A percentile compares a stretch with the other conserved stretches of the same genome.
phyloP scores from a whole-genome alignment of 53 echinoderm and acorn worm species.

The Henricia sp. region DNA sequence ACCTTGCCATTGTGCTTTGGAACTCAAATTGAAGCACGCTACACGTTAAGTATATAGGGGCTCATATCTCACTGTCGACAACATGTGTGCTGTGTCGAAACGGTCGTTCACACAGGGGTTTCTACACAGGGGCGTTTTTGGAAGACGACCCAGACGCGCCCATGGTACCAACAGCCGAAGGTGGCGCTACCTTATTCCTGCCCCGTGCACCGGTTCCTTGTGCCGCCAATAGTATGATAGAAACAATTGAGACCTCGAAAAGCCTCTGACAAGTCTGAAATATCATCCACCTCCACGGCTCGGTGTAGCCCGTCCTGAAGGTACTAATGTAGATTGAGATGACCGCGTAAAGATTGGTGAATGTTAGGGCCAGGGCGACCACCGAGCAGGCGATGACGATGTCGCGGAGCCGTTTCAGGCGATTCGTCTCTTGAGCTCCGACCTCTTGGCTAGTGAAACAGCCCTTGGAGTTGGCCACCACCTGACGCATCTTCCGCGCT shows the following conservation, averaged over 20 bases:
- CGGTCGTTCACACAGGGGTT: not conserved
- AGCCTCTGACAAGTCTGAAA: constrained; percentile 70
- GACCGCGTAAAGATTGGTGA: constrained; percentile 70
- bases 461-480: constrained; percentile 57
- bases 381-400: constrained; percentile 70
- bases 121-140: constrained; percentile 13
- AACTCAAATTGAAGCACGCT: too few species aligned
- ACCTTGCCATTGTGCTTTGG: too few species aligned
- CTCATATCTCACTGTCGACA: too few species aligned
- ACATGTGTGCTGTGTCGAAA: too few species aligned
- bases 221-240: constrained; percentile 66
- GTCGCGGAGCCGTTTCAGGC: constrained; percentile 59
- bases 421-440: constrained; percentile 31
- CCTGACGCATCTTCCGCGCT: constrained; percentile 75
- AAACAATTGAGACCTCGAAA: constrained; percentile 64
- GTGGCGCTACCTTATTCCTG: constrained; percentile 27
- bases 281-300: constrained; percentile 68
- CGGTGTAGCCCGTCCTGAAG: constrained; percentile 51
- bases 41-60: too few species aligned
- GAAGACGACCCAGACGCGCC: not conserved
- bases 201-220: constrained; percentile 60
- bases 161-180: constrained; percentile 19
- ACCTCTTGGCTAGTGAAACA: constrained; percentile 46
- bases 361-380: constrained; percentile 58
- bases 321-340: constrained; percentile 33